A percentile compares a stretch with the other conserved stretches of the same genome.
phyloP scores from a whole-genome alignment of 2,888 invertebrate species.

The Dicranocentrus wangi region DNA sequence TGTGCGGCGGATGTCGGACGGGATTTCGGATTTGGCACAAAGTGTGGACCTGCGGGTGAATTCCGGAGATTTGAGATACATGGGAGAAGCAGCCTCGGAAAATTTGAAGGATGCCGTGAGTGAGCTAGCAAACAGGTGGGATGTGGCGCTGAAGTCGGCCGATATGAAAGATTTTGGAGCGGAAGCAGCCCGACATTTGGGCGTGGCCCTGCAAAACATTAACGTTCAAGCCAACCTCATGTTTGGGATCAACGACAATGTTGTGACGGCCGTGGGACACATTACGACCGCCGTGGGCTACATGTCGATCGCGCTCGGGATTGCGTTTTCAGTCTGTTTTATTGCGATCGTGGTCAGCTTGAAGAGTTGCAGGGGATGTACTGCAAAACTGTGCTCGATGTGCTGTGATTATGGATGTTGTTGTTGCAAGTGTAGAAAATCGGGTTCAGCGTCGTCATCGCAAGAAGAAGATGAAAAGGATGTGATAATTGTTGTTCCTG shows the following conservation, averaged over 20 bases:
- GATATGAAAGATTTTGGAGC: slow-evolving; percentile 16
- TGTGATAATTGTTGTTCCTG: too few species aligned
- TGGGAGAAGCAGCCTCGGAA: background rate
- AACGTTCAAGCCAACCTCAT: background rate
- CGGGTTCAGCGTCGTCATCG: too few species aligned
- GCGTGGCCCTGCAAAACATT: slow-evolving; percentile 9
- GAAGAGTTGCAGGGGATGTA: too few species aligned
- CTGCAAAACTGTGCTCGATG: too few species aligned
- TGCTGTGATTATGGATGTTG: too few species aligned
- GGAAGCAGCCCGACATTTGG: background rate
- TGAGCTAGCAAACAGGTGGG: slow-evolving; percentile 1
- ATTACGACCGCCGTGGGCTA: background rate
- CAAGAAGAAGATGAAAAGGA: too few species aligned
- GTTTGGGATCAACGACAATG: background rate
- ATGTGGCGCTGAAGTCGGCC: slow-evolving; percentile 12
- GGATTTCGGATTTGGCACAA: background rate
- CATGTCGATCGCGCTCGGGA: background rate
- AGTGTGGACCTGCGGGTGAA: background rate
- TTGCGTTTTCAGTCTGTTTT: slow-evolving; percentile 24
- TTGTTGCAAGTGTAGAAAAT: too few species aligned
- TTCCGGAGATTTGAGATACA: slow-evolving; percentile 4
- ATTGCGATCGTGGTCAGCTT: slow-evolving; percentile 1
- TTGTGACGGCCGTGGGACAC: too few species aligned
- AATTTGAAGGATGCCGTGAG: background rate
- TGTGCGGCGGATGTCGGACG: too few species aligned